Conservation (phyloP, 2,797 vertebrate genomes). For the Chaunax sp. region DNA sequence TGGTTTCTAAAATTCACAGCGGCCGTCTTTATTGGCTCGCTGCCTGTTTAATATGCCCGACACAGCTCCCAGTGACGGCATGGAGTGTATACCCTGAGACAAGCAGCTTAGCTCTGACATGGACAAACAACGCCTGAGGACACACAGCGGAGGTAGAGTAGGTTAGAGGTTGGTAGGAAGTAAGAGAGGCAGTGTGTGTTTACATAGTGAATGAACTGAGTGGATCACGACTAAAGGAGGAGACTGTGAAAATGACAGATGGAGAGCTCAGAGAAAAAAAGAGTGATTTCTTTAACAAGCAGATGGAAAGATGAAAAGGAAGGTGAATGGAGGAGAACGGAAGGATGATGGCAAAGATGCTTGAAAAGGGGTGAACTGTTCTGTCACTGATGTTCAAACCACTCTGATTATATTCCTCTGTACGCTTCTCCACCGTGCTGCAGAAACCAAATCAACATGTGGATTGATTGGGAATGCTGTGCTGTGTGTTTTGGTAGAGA, state of each 20-base stretch:
- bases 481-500: too few species aligned
- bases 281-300: slow-evolving; percentile 19
- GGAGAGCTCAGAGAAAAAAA: neutral
- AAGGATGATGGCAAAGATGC: neutral
- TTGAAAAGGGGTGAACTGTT: too few species aligned
- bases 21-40: slow-evolving; percentile 71
- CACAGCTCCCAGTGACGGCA: slow-evolving; percentile 37
- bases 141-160: slow-evolving; percentile 45
- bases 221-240: slow-evolving; percentile 39
- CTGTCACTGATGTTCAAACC: too few species aligned
- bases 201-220: slow-evolving; percentile 51
- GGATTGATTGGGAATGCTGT: too few species aligned
- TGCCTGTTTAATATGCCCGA: slow-evolving; percentile 76
- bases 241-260: slow-evolving; percentile 23
- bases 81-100: slow-evolving; percentile 65
- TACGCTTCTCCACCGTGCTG: too few species aligned
- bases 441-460: too few species aligned
- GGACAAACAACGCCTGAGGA: slow-evolving; percentile 66
- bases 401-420: too few species aligned
- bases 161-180: slow-evolving; percentile 30
- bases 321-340: neutral
- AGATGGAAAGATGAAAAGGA: slow-evolving; percentile 1
- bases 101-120: slow-evolving; percentile 67
- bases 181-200: slow-evolving; percentile 44
- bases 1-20: slow-evolving; percentile 64